Conservation (phyloP, 1,140 invertebrate species). For the Chionoecetes opilio region DNA sequence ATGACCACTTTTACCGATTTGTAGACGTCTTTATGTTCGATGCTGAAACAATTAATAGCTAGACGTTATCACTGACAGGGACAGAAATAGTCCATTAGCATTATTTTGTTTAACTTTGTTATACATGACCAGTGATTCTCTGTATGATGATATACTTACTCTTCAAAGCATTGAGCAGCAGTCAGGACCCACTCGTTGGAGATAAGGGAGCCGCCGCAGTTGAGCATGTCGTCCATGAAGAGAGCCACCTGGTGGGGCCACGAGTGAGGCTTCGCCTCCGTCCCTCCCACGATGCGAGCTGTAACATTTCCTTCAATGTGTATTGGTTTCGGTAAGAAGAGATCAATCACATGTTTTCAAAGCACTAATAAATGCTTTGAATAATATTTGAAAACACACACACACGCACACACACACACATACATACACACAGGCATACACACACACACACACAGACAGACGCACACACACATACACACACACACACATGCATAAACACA, state of each 20-base stretch:
- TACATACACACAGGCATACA: too few relatives aligned
- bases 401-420: too few relatives aligned
- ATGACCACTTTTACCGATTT: constrained; percentile 83
- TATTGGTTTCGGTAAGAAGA: too few relatives aligned
- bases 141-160: constrained; percentile 33
- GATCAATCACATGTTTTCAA: neutral
- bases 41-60: neutral
- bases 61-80: neutral
- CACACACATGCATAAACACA: too few relatives aligned
- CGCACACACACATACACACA: too few relatives aligned
- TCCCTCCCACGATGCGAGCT: constrained; percentile 51
- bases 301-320: neutral
- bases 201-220: constrained; percentile 70
- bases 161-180: constrained; percentile 61
- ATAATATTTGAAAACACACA: too few relatives aligned
- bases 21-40: too few relatives aligned
- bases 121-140: neutral
- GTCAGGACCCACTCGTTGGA: constrained; percentile 63
- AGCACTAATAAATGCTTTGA: neutral
- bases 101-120: neutral
- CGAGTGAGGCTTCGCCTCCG: constrained; percentile 43
- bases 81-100: neutral
- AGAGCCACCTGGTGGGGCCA: constrained; percentile 69
- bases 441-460: too few relatives aligned
- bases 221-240: constrained; percentile 62